Evolutionary conservation across 2,888 invertebrate species (phyloP).

Genomic region (Sarcophaga rosellei): DNA sequence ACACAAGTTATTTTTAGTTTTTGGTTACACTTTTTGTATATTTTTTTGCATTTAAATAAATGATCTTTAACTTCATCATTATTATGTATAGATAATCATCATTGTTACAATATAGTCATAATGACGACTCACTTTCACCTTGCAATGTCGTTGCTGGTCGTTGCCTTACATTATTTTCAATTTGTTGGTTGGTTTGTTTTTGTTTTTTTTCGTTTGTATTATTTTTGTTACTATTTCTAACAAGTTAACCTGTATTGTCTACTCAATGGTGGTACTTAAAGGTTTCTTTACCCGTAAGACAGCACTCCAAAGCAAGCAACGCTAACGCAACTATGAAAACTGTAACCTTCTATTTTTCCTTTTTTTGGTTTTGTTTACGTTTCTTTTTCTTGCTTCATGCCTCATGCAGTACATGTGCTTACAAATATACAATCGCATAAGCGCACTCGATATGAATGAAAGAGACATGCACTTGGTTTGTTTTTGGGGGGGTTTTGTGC

Average conservation of each 20-base stretch:
- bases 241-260: constrained; percentile 21
- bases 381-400: constrained; percentile 33
- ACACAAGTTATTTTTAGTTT: constrained; percentile 48
- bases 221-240: constrained; percentile 55
- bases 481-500: background rate
- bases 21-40: constrained; percentile 26
- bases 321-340: background rate
- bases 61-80: constrained; percentile 27
- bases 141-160: constrained; percentile 81
- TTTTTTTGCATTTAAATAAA: constrained; percentile 1
- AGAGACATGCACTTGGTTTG: constrained; percentile 28
- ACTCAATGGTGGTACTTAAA: constrained; percentile 51
- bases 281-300: constrained; percentile 53
- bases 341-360: constrained; percentile 52
- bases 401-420: constrained; percentile 56
- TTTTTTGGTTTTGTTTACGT: background rate
- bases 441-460: background rate
- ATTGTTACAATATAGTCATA: constrained; percentile 54
- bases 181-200: constrained; percentile 14
- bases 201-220: constrained; percentile 38
- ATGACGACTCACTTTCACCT: constrained; percentile 80
- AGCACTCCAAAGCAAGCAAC: background rate
- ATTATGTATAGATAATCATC: constrained; percentile 34
- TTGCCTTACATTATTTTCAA: constrained; percentile 76
- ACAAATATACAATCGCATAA: constrained; percentile 38